Evolutionary conservation across 2,888 invertebrate species (phyloP).

Genomic region (Plagodis dolabraria): DNA sequence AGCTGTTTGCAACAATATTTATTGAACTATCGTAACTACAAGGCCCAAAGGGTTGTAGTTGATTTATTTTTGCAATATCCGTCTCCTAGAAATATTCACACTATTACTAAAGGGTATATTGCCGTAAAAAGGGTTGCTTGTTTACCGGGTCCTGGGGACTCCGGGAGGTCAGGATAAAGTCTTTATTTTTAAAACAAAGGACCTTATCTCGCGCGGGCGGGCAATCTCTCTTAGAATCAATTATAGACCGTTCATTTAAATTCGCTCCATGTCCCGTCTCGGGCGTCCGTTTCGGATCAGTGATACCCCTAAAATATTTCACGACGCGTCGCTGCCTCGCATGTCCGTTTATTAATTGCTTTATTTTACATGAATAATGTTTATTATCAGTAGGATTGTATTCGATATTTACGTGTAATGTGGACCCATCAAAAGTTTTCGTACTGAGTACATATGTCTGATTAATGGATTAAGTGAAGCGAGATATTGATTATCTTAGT

Average conservation of each 20-base stretch:
- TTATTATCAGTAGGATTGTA: neutral
- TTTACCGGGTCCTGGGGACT: conserved; percentile 40
- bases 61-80: conserved; percentile 54
- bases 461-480: too few relatives aligned
- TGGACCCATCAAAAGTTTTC: too few relatives aligned
- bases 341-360: conserved; percentile 37
- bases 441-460: too few relatives aligned
- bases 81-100: conserved; percentile 53
- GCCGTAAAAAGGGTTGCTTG: conserved; percentile 58
- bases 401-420: too few relatives aligned
- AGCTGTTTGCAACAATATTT: too few relatives aligned
- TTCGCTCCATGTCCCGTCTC: conserved; percentile 27
- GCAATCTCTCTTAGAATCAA: conserved; percentile 55
- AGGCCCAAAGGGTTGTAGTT: conserved; percentile 13
- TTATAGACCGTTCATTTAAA: conserved; percentile 48
- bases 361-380: conserved; percentile 4
- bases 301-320: conserved; percentile 39
- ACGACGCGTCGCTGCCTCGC: conserved; percentile 24
- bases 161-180: conserved; percentile 40
- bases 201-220: conserved; percentile 48
- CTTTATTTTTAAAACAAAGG: conserved; percentile 63
- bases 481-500: too few relatives aligned
- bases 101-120: conserved; percentile 59
- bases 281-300: conserved; percentile 35
- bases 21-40: conserved; percentile 17